phyloP scores from a whole-genome alignment of 2,113 vertebrate genomes.

The Pygoscelis adeliae region DNA sequence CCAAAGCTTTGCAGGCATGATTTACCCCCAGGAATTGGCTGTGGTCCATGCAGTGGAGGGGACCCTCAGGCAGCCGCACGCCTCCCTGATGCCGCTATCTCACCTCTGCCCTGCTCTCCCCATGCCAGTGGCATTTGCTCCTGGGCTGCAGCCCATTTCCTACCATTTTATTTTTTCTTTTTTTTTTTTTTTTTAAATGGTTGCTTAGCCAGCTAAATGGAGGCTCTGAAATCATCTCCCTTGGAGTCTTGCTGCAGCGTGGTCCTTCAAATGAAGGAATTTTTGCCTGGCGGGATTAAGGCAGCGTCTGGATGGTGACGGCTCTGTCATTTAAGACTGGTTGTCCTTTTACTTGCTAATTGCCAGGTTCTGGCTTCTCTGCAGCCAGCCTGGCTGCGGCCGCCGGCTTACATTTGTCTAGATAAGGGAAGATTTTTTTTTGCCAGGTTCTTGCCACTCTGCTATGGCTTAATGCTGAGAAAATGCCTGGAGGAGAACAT shows the following conservation, averaged over 20 bases:
- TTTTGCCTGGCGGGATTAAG: background rate
- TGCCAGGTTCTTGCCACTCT: background rate
- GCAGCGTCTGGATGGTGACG: background rate
- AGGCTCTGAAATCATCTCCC: background rate
- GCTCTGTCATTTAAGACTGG: background rate
- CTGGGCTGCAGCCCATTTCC: background rate
- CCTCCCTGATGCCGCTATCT: background rate
- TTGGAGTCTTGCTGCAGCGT: background rate
- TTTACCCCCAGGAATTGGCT: background rate
- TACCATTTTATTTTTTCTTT: background rate
- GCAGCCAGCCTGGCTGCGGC: background rate
- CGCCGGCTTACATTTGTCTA: background rate
- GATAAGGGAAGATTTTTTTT: background rate
- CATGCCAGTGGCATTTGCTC: background rate
- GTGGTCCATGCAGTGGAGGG: background rate
- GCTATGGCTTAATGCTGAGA: accelerated
- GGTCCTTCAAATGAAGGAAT: background rate
- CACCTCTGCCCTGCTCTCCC: background rate
- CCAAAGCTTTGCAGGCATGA: background rate
- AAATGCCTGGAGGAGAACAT: accelerated
- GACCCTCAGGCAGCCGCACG: accelerated
- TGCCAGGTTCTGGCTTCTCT: background rate
- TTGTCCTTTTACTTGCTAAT: background rate
- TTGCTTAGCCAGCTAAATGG: background rate
- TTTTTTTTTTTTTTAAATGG: background rate